phyloP scores from a whole-genome alignment of 2,797 vertebrate species.

The Falco rusticolus region DNA sequence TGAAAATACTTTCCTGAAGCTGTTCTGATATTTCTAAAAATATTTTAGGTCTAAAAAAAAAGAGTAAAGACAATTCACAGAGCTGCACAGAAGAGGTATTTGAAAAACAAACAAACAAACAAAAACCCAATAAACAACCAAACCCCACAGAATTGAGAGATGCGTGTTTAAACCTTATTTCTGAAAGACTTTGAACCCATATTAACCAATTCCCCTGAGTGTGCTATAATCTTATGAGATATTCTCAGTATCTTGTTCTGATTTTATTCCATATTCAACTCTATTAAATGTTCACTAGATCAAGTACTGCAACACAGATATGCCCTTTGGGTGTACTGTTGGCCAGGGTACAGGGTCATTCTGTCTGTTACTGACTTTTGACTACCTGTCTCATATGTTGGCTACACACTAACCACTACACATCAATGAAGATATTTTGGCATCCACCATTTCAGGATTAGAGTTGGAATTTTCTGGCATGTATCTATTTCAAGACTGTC shows the following conservation, averaged over 20 bases:
- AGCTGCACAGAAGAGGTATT: not conserved
- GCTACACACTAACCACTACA: not conserved
- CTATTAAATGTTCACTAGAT: slow-evolving; percentile 33
- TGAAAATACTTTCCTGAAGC: not conserved
- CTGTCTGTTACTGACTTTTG: not conserved
- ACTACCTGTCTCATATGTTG: not conserved
- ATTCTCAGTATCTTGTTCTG: not conserved
- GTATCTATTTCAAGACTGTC: not conserved
- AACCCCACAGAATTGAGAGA: not conserved
- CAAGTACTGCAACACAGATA: not conserved
- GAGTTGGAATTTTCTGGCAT: not conserved
- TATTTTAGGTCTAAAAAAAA: not conserved
- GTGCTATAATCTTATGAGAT: not conserved
- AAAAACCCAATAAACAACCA: no score
- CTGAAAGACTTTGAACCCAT: slow-evolving; percentile 6
- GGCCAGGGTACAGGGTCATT: not conserved
- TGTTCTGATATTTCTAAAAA: not conserved
- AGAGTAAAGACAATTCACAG: not conserved
- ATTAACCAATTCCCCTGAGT: not conserved
- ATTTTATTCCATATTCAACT: slow-evolving; percentile 4
- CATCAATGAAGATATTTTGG: not conserved
- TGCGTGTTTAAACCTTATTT: not conserved
- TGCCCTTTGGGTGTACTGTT: not conserved
- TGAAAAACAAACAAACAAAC: not conserved
- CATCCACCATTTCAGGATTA: not conserved